A percentile compares a stretch with the other conserved stretches of the same genome.
Conservation (phyloP, 2,113 vertebrate species). For the Aegithalos caudatus region DNA sequence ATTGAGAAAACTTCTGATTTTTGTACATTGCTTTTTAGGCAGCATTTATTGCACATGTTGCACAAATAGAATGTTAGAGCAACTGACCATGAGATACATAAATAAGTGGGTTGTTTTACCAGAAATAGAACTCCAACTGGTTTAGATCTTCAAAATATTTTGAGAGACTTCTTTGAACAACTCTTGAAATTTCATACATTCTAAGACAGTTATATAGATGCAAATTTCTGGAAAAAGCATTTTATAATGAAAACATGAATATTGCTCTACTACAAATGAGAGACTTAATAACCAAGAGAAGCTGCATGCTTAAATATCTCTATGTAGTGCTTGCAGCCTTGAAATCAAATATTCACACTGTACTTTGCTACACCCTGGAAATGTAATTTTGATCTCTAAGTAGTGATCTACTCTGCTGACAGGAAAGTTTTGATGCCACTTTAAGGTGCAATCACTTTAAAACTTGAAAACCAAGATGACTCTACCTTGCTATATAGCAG, state of each 20-base stretch:
- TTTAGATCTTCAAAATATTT: background rate
- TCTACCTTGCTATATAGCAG: background rate
- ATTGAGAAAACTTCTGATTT: slow-evolving; percentile 1
- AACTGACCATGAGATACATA: background rate
- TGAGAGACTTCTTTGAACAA: background rate
- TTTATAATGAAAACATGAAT: background rate
- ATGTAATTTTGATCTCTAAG: background rate
- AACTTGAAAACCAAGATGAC: background rate
- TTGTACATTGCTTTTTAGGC: slow-evolving; percentile 38
- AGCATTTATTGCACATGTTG: background rate
- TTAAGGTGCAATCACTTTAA: background rate
- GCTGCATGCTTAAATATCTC: background rate
- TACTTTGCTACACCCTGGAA: background rate
- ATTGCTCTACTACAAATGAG: background rate
- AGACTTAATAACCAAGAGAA: background rate
- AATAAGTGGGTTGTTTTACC: background rate
- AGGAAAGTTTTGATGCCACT: background rate
- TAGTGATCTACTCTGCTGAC: background rate
- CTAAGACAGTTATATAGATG: background rate
- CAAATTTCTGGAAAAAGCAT: background rate
- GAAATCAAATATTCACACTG: background rate
- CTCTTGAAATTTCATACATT: background rate
- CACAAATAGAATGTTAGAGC: background rate
- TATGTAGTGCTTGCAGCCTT: background rate
- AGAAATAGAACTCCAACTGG: background rate